Percentiles rank a stretch among this genome's conserved stretches.
These are phyloP conservation scores for Semicossyphus pulcher DNA, from an alignment of 2,113 vertebrate species.

Conservation along the genomic window DNA sequence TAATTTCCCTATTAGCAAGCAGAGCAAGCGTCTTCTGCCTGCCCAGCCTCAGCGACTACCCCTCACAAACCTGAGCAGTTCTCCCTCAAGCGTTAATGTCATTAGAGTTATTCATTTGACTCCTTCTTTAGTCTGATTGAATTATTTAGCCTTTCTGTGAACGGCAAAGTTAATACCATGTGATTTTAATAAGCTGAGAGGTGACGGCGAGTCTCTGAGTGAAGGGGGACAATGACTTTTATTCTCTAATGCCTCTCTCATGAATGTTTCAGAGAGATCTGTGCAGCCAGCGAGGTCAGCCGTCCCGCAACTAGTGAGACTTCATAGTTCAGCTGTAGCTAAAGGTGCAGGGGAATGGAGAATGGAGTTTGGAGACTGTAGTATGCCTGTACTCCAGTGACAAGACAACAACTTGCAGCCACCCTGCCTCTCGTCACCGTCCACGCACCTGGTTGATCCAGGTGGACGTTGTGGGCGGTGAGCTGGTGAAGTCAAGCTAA, in stretches of 20 bases:
- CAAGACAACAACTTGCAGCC: slow-evolving; percentile 22
- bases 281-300: slow-evolving; percentile 63
- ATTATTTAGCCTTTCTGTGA: slow-evolving; percentile 82
- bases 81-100: slow-evolving; percentile 79
- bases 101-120: slow-evolving; percentile 84
- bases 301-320: slow-evolving; percentile 44
- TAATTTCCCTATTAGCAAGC: slow-evolving; percentile 70
- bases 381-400: slow-evolving; percentile 15
- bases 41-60: slow-evolving; percentile 56
- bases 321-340: slow-evolving; percentile 57
- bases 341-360: slow-evolving; percentile 23
- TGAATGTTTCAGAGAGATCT: slow-evolving; percentile 77
- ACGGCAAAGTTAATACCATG: slow-evolving; percentile 82
- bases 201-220: slow-evolving; percentile 72
- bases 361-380: slow-evolving; percentile 9
- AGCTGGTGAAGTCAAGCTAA: slow-evolving; percentile 71
- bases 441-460: slow-evolving; percentile 63
- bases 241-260: slow-evolving; percentile 73
- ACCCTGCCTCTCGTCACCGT: slow-evolving; percentile 15
- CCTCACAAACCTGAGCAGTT: slow-evolving; percentile 60
- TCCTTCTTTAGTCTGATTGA: slow-evolving; percentile 82
- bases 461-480: slow-evolving; percentile 67
- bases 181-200: slow-evolving; percentile 85
- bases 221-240: slow-evolving; percentile 68
- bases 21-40: slow-evolving; percentile 53